Base-by-base conservation (phyloP, 2,113 vertebrate genomes). In the Verasper variegatus region DNA sequence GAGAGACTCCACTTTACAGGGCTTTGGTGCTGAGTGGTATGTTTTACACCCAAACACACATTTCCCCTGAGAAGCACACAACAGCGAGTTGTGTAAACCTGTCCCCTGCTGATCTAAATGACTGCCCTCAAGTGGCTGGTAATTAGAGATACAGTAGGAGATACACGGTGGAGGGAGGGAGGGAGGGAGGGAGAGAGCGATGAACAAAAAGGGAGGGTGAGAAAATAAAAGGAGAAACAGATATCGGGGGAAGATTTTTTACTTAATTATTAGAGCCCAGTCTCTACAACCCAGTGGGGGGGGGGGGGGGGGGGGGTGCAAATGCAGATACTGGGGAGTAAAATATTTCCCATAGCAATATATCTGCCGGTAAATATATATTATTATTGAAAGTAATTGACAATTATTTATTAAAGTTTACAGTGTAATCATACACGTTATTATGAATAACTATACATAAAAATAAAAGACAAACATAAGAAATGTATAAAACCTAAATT, bases 91-190 rank as follows among this genome's bases (percentile, higher is more conserved):
- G 49, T 58, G 64, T 69, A 84, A 89, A 78, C 73, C 7, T 76
- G 54, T 75, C 71, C 71, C 84, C 69, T 68, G 80, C 67, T 86
- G 87, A 76, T 78, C 71, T 72, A 76, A 89, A 90, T 89, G 37
- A 79, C 82, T 81, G 59, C 27, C n/a, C 87, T 82, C 76, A 35
- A 82, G 76, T 85, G 83, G 65, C 85, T 21, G 84, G 74, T 64
- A 84, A 90, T 88, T 88, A 85, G 67, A 79, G 80, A 79, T 70
- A 76, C 13, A 79, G 71, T 52, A 51, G 57, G 14, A 45, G 60
- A 21, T 7, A 52, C 1, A 26, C 42, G 54, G 54, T 40, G 18
- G 59, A 45, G 56, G 54, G 55, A 47, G 18, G 54, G 59, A 47
- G 56, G 49, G 54, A 47, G 18, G 54, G 59, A 45, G 56, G 12